These are phyloP conservation scores for Leucozona laternaria DNA, from an alignment of 2,888 invertebrate species.

Conservation along the genomic window DNA sequence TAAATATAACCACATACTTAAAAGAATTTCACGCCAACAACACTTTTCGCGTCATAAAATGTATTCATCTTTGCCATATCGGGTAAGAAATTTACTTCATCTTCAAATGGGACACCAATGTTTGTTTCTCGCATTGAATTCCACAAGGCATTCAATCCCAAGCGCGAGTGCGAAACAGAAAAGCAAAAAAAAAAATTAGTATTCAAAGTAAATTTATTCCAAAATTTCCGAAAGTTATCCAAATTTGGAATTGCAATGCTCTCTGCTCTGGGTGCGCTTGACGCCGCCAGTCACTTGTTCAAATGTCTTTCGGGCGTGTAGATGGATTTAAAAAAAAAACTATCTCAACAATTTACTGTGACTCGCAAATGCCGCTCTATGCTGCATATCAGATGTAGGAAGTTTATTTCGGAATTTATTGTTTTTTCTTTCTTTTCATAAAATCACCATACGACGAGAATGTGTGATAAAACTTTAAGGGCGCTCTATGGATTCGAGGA, in stretches of 20 bases:
- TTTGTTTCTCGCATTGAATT: constrained; percentile 23
- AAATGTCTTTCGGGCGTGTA: constrained; percentile 13
- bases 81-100: constrained; percentile 1
- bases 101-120: constrained; percentile 13
- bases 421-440: too few relatives aligned
- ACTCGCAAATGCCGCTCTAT: too few relatives aligned
- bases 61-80: constrained; percentile 18
- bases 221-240: constrained; percentile 40
- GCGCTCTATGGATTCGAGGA: too few relatives aligned
- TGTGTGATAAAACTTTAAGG: too few relatives aligned
- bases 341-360: too few relatives aligned
- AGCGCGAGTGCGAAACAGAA: neutral
- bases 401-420: too few relatives aligned
- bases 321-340: constrained; percentile 38
- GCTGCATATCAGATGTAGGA: too few relatives aligned
- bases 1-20: neutral
- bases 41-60: neutral
- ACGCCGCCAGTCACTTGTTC: constrained; percentile 20
- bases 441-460: too few relatives aligned
- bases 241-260: constrained; percentile 48
- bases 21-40: constrained; percentile 37
- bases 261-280: neutral
- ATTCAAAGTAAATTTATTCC: constrained; percentile 57
- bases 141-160: neutral
- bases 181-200: neutral